These are phyloP conservation scores for Caenorhabditis sp. DNA, from an alignment of 2,888 invertebrate species.

Conservation along the genomic window DNA sequence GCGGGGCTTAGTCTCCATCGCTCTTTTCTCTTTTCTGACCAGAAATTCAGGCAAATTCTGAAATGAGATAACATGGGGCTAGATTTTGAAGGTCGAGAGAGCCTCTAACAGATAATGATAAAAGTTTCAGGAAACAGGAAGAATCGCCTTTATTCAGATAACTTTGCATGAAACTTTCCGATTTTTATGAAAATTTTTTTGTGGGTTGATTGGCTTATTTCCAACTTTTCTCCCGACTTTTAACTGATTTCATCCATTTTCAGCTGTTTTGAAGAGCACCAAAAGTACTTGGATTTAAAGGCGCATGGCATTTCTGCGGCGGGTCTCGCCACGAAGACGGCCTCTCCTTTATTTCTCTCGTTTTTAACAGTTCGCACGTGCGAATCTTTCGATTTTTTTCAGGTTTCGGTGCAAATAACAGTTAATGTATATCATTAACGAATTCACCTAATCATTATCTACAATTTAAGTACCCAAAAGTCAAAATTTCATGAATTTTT, in stretches of 20 bases:
- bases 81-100: too few species aligned
- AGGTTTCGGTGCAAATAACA: neutral
- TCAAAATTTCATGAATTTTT: too few species aligned
- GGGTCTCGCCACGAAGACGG: conserved; percentile 58
- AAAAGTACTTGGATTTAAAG: conserved; percentile 21
- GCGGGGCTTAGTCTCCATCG: neutral
- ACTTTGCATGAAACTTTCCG: neutral
- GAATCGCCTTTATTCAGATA: neutral
- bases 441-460: too few species aligned
- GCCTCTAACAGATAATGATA: too few species aligned
- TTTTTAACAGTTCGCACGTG: conserved; percentile 22
- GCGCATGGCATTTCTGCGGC: conserved; percentile 27
- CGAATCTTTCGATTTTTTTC: neutral
- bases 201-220: neutral
- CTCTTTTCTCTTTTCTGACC: too few species aligned
- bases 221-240: conserved; percentile 7
- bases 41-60: too few species aligned
- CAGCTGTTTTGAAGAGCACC: neutral
- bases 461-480: too few species aligned
- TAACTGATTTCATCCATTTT: conserved; percentile 1
- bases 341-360: conserved; percentile 38
- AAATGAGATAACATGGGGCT: too few species aligned
- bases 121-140: neutral
- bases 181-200: conserved; percentile 1
- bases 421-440: too few species aligned